Percentiles rank a stretch among this genome's conserved stretches.
Evolutionary conservation across 2,888 invertebrate genomes (phyloP).

Genomic region (Volucella zonaria): DNA sequence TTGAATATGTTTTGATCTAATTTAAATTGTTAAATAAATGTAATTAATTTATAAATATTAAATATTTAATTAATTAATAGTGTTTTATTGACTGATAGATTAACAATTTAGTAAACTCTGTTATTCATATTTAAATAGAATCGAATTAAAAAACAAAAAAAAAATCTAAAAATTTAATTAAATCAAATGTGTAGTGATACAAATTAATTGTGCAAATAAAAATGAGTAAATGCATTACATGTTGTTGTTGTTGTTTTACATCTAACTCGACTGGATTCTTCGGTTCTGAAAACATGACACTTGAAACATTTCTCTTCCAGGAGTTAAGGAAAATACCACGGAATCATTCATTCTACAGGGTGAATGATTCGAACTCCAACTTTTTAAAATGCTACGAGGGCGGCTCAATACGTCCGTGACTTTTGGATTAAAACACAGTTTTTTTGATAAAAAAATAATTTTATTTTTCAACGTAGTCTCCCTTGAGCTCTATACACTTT

Average conservation of each 20-base stretch:
- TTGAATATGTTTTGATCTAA: conserved; percentile 51
- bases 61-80: conserved; percentile 68
- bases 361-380: no score
- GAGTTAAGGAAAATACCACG: no score
- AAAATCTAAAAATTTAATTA: conserved; percentile 57
- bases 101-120: conserved; percentile 77
- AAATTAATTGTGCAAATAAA: conserved; percentile 73
- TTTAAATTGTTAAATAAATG: conserved; percentile 75
- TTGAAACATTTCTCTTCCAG: not conserved
- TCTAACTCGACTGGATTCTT: not conserved
- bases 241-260: conserved; percentile 30
- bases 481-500: no score
- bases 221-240: conserved; percentile 68
- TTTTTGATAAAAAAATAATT: no score
- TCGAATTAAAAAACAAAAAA: conserved; percentile 75
- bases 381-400: no score
- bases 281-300: conserved; percentile 9
- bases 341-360: no score
- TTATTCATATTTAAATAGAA: conserved; percentile 71
- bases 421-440: no score
- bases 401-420: no score
- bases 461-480: no score
- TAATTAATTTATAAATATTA: conserved; percentile 70
- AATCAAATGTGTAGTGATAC: conserved; percentile 61
- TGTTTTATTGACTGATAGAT: conserved; percentile 80